Base-by-base conservation (phyloP, 2,797 vertebrate genomes). In the Pipistrellus pipistrellus region DNA sequence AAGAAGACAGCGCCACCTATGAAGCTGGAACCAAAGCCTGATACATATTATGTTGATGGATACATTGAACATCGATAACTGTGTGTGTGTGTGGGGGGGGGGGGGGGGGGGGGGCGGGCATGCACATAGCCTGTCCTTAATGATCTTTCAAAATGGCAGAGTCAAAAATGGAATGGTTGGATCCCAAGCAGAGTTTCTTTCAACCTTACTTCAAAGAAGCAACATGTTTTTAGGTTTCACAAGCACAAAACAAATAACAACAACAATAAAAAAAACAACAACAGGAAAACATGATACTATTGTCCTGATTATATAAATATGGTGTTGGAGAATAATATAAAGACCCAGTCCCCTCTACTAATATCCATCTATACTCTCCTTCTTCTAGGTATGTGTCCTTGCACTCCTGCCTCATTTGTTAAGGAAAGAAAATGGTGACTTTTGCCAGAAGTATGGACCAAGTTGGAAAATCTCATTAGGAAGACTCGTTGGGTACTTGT, bases 21-120 rank as follows among this genome's bases (percentile, higher is more conserved):
- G 30, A 68, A 95, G 8, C 73, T 71, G 44, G 6, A 27, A 69
- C 15, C 27, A 75, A 68, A 78, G 12, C 18, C 20, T 38, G 5
- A 73, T 27, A 12, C 13, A 75, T 77, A 76, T 76, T 21, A 59
- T 15, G 30, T 6, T 23, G 51, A 21, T 78, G 62, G 51, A 85
- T 17, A 35, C 23, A 48, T 12, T 78, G 51, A 64, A 59, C 23
- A 59, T 25, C 23, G 6, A 51, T 18, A 25, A 38, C 23, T 30
- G 4, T 3, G 10, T 9, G 53, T 21, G 53, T 55, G 35, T 35
- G 18, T 15, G 12, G 10, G 6, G 6, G 10, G 6, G 6, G 10
- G 6, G 6, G 10, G 6, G 6, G 10, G 6, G 6, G 10, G 6
- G 6, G 10, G 6, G 6, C 15, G 10, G 6, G 6, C 15, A 5